Evolutionary conservation across 2,797 vertebrate genomes (phyloP), one percentile per base, ranked within the genome.

Genomic region (Morelia viridis): DNA sequence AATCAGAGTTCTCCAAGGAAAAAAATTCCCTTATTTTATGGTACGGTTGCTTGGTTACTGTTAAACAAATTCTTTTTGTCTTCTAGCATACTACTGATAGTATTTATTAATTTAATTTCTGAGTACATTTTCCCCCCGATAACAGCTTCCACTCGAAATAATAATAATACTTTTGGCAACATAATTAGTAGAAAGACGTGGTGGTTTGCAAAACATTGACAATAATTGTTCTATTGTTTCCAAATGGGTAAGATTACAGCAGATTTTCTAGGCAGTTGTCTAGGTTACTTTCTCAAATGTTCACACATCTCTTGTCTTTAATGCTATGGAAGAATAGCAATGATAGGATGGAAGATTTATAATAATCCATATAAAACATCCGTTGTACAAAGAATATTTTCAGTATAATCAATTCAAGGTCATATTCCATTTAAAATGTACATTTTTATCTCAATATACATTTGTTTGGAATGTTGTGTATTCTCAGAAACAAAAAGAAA

Each of bases 71-170:
- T 95, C 53, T 22, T 92, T 91, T 89, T 92, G 83, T 64, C 65
- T 80, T 46, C 87, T 65, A n/a, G 41, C 22, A 8, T 68, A 84
- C 56, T 89, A 57, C 10, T 88, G 89, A 93, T 90, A 90, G 91
- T 93, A 94, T 91, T 94, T 88, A 92, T 92, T 83, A 90, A 93
- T 93, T 61, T 90, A 83, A 91, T 88, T 92, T 89, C 92, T 94
- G 93, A 94, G 68, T 60, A 80, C 91, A 46, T 92, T 96, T 96
- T 92, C 0, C 35, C 8, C 31, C 41, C 92, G 90, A 62, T 93
- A 92, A 5, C 89, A 89, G 86, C 64, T 35, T 19, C 0, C 13
- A 11, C 22, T 91, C 71, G 71, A 93, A 85, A 94, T 86, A 46
- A 60, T 17, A 93, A 92, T 57, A 58, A 91, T 58, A 57, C 0